phyloP scores from a whole-genome alignment of 2,797 vertebrate species.

The Rousettus madagascariensis region DNA sequence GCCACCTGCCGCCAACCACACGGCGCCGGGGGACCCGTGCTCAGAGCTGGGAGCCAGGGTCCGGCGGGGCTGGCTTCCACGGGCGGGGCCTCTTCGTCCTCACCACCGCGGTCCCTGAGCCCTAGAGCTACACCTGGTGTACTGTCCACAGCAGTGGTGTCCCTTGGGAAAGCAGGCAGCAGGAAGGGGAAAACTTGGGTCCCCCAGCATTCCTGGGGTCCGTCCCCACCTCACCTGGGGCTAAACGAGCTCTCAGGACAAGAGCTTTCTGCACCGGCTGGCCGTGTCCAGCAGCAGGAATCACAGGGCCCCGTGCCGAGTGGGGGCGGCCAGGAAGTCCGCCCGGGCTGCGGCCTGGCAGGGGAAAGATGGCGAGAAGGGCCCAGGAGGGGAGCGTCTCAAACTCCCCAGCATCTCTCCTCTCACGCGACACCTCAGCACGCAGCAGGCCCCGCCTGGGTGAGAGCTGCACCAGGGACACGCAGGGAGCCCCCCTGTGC shows the following conservation, averaged over 20 bases:
- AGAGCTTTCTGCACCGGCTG: not conserved
- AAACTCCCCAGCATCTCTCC: fast-evolving
- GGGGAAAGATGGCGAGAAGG: not conserved
- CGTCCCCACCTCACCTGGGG: no score
- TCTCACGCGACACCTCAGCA: no score
- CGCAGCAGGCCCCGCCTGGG: not conserved
- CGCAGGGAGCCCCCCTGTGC: fast-evolving
- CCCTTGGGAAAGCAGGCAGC: not conserved
- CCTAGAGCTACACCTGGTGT: no score
- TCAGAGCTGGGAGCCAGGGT: not conserved
- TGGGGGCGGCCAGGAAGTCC: no score
- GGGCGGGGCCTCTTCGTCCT: not conserved
- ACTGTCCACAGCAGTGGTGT: fast-evolving
- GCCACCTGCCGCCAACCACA: not conserved
- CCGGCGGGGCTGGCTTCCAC: not conserved
- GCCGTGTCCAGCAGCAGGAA: not conserved
- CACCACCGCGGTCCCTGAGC: not conserved
- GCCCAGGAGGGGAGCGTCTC: not conserved
- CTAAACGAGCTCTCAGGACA: not conserved
- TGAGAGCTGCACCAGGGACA: fast-evolving
- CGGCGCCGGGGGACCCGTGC: fast-evolving
- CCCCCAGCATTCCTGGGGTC: not conserved
- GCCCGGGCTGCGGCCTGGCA: fast-evolving
- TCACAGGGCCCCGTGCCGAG: not conserved
- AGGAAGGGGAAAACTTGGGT: not conserved